These are phyloP conservation scores for Trypoxylon attenuatum DNA, from an alignment of 2,888 invertebrate genomes.

Conservation along the genomic window DNA sequence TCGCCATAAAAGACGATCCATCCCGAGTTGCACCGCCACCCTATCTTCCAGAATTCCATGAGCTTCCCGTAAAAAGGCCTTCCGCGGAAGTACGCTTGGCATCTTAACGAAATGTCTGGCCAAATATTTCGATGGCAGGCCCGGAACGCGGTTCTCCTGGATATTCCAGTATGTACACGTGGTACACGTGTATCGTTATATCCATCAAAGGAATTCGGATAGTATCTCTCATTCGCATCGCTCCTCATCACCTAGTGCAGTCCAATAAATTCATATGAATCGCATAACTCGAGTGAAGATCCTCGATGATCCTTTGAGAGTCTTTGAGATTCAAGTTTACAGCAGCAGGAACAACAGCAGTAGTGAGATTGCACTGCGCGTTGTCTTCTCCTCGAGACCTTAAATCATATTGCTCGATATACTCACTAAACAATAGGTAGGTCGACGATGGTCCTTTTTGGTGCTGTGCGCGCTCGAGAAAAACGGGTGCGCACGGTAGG, in stretches of 20 bases:
- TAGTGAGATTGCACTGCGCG: conserved; percentile 15
- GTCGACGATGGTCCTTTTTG: conserved; percentile 48
- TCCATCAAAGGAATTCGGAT: too few species aligned
- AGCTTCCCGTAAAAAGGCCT: conserved; percentile 18
- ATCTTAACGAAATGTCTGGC: conserved; percentile 46
- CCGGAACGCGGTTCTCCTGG: too few species aligned
- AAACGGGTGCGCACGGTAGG: conserved; percentile 49
- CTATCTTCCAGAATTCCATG: conserved; percentile 39
- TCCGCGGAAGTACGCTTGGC: conserved; percentile 37
- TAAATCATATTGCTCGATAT: conserved; percentile 62
- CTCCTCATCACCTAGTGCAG: too few species aligned
- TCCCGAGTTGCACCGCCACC: conserved; percentile 24
- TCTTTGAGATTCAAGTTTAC: too few species aligned
- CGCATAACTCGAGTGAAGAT: too few species aligned
- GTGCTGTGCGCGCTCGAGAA: conserved; percentile 31
- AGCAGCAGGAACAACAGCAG: too few species aligned
- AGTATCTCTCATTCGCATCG: too few species aligned
- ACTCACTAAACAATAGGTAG: conserved; percentile 56
- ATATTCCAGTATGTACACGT: too few species aligned
- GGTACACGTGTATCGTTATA: too few species aligned
- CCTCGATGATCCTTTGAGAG: too few species aligned
- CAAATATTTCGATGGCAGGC: conserved; percentile 35
- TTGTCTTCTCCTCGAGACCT: conserved; percentile 21
- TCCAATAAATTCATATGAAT: too few species aligned
- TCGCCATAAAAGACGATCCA: conserved; percentile 39